Conservation (phyloP, 2,113 vertebrate genomes). For the Phalacrocorax pelagicus region DNA sequence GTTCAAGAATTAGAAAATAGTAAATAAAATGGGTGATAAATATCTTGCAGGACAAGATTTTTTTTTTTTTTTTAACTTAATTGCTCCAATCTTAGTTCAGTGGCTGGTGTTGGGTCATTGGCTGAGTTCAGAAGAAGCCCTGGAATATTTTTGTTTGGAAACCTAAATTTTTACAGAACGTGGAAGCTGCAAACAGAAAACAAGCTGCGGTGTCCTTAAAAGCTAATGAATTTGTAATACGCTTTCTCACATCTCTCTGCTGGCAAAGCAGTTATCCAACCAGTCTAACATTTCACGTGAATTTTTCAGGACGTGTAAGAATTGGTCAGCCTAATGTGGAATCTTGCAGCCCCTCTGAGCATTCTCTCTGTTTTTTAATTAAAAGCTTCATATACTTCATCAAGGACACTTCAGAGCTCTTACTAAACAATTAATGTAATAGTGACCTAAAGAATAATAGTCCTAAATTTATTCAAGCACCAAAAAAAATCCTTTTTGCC, state of each 20-base stretch:
- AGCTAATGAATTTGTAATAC: background rate
- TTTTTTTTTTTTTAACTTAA: background rate
- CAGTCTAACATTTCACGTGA: background rate
- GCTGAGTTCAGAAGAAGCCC: background rate
- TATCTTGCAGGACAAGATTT: background rate
- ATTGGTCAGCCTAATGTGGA: background rate
- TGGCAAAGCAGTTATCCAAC: background rate
- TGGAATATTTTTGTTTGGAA: background rate
- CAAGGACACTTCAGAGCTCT: background rate
- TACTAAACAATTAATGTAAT: background rate
- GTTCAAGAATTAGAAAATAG: background rate
- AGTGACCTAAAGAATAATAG: background rate
- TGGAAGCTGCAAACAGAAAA: background rate
- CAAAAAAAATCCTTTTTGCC: constrained; percentile 60
- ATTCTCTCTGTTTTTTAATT: background rate
- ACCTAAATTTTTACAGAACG: background rate
- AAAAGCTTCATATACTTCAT: background rate
- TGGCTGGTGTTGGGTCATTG: background rate
- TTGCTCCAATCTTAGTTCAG: background rate
- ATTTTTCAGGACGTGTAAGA: background rate
- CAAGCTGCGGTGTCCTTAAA: background rate
- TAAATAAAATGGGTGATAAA: background rate
- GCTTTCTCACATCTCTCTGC: background rate
- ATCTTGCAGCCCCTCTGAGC: background rate
- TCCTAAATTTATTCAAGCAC: constrained; percentile 22